Base-by-base conservation (phyloP, 1,140 invertebrate species). In the Monomorium pharaonis region DNA sequence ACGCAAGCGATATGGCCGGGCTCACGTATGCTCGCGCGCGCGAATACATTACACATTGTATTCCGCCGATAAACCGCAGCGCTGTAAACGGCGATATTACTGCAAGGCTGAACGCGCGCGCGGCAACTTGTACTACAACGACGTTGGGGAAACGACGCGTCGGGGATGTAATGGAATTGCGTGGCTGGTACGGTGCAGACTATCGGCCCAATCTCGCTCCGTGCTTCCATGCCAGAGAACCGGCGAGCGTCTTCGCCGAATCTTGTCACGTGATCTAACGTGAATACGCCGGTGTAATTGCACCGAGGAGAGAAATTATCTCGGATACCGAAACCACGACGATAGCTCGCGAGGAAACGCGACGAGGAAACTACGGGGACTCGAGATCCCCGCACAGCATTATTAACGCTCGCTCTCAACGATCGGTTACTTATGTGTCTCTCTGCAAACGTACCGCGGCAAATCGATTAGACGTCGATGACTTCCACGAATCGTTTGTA, bases 31-130 rank as follows among this genome's bases (percentile, higher is more conserved):
- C 76, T 69, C 24, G 47, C 58, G 21, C 58, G 21, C 47, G 42
- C 58, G n/a, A 67, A 89, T 86, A 89, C 81, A 89, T 89, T 89
- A 78, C 77, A 89, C 85, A 84, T 89, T 90, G 88, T 90, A 90
- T 89, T 90, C 78, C 67, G 24, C 58, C 30, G 63, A 74, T 76
- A 86, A 67, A 90, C 80, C 62, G 47, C 62, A 21, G n/a, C 7
- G 33, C 70, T 69, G 62, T 86, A 89, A 88, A 89, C 85, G 88
- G 75, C 56, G 85, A 83, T 84, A 90, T 90, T 90, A 87, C 88
- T 72, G 37, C 56, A 27, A 37, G 21, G 51, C 27, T 56, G 30
- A 78, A 78, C 62, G 49, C 37, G 24, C 47, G 44, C 27, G 70
- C 62, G 65, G 65, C 42, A 83, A 70, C 56, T 89, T 69, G 65